These are phyloP conservation scores for Matsumyia berberina DNA, from an alignment of 2,888 invertebrate genomes.

Conservation along the genomic window DNA sequence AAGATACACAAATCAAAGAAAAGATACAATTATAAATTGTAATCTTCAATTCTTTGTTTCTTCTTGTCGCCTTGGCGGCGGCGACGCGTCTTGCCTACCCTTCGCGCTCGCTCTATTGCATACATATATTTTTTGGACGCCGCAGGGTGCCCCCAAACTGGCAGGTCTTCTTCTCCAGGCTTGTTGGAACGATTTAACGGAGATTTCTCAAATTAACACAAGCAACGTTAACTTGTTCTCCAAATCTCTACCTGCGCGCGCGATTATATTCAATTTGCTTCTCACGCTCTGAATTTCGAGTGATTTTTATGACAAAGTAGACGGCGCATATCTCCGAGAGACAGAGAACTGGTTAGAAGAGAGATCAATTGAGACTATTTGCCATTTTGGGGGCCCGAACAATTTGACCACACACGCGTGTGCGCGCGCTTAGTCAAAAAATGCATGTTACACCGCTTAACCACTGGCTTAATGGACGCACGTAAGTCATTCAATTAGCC, in stretches of 20 bases:
- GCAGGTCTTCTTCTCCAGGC: neutral
- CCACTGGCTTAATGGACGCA: conserved; percentile 44
- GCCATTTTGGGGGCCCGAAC: conserved; percentile 8
- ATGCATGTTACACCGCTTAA: conserved; percentile 29
- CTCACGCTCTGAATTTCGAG: conserved; percentile 73
- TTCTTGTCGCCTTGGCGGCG: conserved; percentile 27
- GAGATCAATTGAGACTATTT: neutral
- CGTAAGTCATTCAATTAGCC: conserved; percentile 69
- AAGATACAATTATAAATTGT: conserved; percentile 45
- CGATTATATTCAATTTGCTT: conserved; percentile 67
- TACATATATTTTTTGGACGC: no score
- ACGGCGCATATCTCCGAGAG: conserved; percentile 18
- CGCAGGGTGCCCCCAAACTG: conserved; percentile 48
- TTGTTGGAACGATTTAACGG: conserved; percentile 20
- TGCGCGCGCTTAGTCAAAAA: neutral
- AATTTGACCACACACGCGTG: conserved; percentile 47
- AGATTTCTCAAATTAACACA: conserved; percentile 72
- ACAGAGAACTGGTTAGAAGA: neutral
- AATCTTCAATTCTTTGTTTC: conserved; percentile 48
- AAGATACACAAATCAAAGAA: conserved; percentile 25
- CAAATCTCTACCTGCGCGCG: conserved; percentile 66
- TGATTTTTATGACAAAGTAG: conserved; percentile 65
- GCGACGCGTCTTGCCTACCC: conserved; percentile 33
- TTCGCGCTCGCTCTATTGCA: conserved; percentile 4
- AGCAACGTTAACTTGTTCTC: conserved; percentile 35